Percentiles rank a stretch among this genome's conserved stretches.
Conservation (phyloP, 1,140 invertebrate genomes). For the Danaus melanippus region DNA sequence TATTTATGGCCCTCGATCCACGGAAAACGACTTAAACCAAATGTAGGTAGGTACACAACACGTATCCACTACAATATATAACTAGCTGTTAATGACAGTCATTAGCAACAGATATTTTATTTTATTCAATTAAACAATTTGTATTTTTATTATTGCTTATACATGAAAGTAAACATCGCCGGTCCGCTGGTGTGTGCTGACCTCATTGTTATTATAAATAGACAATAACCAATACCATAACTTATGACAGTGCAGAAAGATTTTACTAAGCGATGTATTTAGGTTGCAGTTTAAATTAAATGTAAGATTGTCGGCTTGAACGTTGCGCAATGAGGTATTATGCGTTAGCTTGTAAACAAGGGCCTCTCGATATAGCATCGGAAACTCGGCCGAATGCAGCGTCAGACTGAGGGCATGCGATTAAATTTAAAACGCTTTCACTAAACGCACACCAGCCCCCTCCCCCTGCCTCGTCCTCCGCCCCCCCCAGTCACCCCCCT, state of each 20-base stretch:
- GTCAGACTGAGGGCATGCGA: conserved; percentile 44
- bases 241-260: conserved; percentile 17
- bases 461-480: conserved; percentile 19
- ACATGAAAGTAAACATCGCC: too few relatives aligned
- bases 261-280: conserved; percentile 20
- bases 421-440: conserved; percentile 65
- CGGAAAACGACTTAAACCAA: conserved; percentile 35
- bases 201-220: conserved; percentile 7
- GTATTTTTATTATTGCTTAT: too few relatives aligned
- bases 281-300: conserved; percentile 17
- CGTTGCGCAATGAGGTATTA: conserved; percentile 38
- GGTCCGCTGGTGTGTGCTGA: conserved; percentile 11
- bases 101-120: too few relatives aligned
- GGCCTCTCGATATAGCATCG: conserved; percentile 26
- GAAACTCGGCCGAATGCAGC: conserved; percentile 36
- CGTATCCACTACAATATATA: too few relatives aligned
- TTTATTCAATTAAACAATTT: too few relatives aligned
- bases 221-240: conserved; percentile 19
- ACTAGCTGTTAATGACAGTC: too few relatives aligned
- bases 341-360: conserved; percentile 32
- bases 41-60: too few relatives aligned
- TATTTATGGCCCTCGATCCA: conserved; percentile 30
- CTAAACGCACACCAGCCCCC: conserved; percentile 24
- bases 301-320: conserved; percentile 21
- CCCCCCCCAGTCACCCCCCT: conserved; percentile 20